phyloP scores from a whole-genome alignment of 2,888 invertebrate genomes.

The Acanthacorydalis orientalis region DNA sequence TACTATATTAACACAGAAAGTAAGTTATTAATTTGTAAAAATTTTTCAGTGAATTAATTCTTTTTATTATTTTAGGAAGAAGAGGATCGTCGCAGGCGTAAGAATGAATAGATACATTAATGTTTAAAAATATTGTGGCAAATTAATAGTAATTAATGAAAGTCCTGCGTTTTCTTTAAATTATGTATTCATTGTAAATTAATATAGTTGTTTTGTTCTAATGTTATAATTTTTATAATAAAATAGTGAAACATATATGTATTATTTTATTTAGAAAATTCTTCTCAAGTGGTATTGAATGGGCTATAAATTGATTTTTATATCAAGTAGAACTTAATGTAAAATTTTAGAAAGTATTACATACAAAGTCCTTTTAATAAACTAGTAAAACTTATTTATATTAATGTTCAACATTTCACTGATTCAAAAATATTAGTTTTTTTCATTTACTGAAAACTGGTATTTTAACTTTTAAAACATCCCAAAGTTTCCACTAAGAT shows the following conservation, averaged over 20 bases:
- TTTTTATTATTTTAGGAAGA: conserved; percentile 21
- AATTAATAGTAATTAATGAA: conserved; percentile 4
- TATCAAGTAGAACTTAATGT: no score
- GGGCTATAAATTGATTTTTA: neutral
- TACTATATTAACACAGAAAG: conserved; percentile 81
- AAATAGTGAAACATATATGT: neutral
- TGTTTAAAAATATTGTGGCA: conserved; percentile 1
- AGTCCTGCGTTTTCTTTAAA: neutral
- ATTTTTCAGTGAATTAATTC: conserved; percentile 3
- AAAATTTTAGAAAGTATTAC: no score
- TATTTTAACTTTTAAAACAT: no score
- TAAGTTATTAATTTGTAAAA: conserved; percentile 22
- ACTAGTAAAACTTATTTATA: no score
- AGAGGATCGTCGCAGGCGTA: conserved; percentile 23
- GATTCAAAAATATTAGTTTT: no score
- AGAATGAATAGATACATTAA: conserved; percentile 16
- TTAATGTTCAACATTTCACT: no score
- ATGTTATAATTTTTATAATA: conserved; percentile 2
- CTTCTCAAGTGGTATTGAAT: no score
- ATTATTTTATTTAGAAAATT: neutral
- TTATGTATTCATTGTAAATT: neutral
- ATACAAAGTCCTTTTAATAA: no score
- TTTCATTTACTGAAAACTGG: no score
- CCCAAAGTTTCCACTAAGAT: no score
- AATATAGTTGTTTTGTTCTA: neutral